These are phyloP conservation scores for Cyprinodon brontotheroides DNA, from an alignment of 2,113 vertebrate species.

Conservation along the genomic window DNA sequence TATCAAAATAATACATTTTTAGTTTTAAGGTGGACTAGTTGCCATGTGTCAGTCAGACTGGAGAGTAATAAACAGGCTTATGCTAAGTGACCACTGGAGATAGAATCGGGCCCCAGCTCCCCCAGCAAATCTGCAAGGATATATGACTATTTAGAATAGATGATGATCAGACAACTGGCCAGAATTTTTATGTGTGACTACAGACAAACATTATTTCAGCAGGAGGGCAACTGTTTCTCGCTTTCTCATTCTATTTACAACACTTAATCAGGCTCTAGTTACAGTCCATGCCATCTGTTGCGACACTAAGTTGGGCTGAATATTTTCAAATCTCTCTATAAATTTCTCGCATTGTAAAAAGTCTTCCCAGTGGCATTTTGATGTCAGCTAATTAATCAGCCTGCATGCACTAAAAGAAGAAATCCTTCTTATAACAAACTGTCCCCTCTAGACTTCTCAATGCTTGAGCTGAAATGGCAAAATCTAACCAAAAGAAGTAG, in stretches of 20 bases:
- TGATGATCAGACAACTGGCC: neutral
- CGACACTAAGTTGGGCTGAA: conserved; percentile 18
- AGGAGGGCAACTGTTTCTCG: conserved; percentile 26
- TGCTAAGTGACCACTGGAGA: too few species aligned
- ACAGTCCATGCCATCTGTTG: conserved; percentile 47
- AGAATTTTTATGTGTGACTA: neutral
- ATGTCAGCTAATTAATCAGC: conserved; percentile 67
- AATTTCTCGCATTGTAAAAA: conserved; percentile 56
- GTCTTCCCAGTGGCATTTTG: conserved; percentile 44
- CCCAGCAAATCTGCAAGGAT: neutral
- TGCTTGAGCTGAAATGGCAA: conserved; percentile 25
- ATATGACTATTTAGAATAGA: neutral
- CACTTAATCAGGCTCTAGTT: conserved; percentile 42
- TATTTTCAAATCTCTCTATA: conserved; percentile 47
- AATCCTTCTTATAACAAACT: conserved; percentile 22
- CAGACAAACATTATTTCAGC: conserved; percentile 51
- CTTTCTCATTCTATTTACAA: conserved; percentile 38
- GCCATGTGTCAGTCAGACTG: too few species aligned
- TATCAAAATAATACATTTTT: too few species aligned
- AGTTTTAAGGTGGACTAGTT: neutral
- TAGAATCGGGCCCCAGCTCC: too few species aligned
- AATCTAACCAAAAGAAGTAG: conserved; percentile 35
- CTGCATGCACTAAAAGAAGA: conserved; percentile 17
- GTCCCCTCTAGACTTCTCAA: conserved; percentile 23
- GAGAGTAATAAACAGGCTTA: too few species aligned